Percentiles rank a stretch among this genome's conserved stretches.
These are phyloP conservation scores for Lathronympha strigana DNA, from an alignment of 2,888 invertebrate species.

Conservation along the genomic window DNA sequence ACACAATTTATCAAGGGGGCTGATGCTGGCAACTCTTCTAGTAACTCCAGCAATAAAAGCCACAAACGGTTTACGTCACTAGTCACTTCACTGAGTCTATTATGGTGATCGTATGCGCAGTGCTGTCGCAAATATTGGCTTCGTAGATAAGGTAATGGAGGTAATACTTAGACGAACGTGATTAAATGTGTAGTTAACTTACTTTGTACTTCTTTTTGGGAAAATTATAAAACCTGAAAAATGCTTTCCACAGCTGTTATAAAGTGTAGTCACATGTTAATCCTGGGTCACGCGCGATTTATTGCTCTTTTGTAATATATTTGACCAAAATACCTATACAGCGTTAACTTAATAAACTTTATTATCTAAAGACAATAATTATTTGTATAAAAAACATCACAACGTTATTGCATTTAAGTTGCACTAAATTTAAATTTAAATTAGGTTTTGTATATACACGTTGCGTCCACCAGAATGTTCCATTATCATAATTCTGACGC, in stretches of 20 bases:
- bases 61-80: constrained; percentile 64
- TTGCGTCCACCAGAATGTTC: constrained; percentile 60
- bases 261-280: too few species aligned
- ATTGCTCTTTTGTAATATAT: too few species aligned
- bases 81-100: constrained; percentile 60
- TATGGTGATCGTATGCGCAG: constrained; percentile 26
- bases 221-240: too few species aligned
- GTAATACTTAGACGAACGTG: too few species aligned
- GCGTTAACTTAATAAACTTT: too few species aligned
- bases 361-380: too few species aligned
- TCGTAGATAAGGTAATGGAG: too few species aligned
- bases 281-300: too few species aligned
- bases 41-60: constrained; percentile 75
- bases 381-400: not conserved
- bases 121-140: constrained; percentile 10
- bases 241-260: too few species aligned
- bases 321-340: too few species aligned
- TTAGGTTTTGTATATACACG: constrained; percentile 46
- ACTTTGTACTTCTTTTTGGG: too few species aligned
- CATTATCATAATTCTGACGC: constrained; percentile 70
- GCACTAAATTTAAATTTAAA: constrained; percentile 1
- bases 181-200: too few species aligned
- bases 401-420: not conserved
- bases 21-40: constrained; percentile 63
- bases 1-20: constrained; percentile 81